phyloP scores from a whole-genome alignment of 2,888 invertebrate species.

The Cosmia pyralina region DNA sequence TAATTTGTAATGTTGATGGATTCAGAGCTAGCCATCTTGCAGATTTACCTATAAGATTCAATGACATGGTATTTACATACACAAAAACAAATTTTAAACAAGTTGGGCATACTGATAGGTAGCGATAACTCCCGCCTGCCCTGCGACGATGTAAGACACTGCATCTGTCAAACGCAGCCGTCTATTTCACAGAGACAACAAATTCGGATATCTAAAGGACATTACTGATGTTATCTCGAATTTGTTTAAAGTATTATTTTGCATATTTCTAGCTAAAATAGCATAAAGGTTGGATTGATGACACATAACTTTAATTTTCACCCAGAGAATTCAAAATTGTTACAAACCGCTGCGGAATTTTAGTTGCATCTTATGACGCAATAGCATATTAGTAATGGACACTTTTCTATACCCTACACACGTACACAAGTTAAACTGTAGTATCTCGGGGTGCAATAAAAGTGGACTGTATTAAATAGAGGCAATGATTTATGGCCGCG shows the following conservation, averaged over 20 bases:
- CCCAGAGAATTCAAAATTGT: not conserved
- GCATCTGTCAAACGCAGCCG: slow-evolving; percentile 55
- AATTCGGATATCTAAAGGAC: not conserved
- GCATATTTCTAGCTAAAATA: not conserved
- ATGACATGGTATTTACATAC: not conserved
- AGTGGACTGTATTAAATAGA: not conserved
- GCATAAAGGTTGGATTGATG: not conserved
- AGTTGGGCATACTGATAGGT: slow-evolving; percentile 68
- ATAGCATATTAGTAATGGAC: not conserved
- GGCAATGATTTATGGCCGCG: not conserved
- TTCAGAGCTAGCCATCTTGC: not conserved
- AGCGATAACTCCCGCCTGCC: slow-evolving; percentile 71
- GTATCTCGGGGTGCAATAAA: not conserved
- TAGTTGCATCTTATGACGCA: not conserved
- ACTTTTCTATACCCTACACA: not conserved
- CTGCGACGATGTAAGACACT: slow-evolving; percentile 38
- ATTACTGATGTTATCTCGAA: too few species aligned
- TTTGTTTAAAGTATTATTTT: not conserved
- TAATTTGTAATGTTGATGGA: not conserved
- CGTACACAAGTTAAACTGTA: not conserved
- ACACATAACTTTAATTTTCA: too few species aligned
- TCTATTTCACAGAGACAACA: slow-evolving; percentile 35
- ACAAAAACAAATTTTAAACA: not conserved
- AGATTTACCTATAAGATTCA: not conserved
- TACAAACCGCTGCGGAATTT: not conserved